phyloP scores from a whole-genome alignment of 1,140 invertebrate genomes.

The Bombus superbus region DNA sequence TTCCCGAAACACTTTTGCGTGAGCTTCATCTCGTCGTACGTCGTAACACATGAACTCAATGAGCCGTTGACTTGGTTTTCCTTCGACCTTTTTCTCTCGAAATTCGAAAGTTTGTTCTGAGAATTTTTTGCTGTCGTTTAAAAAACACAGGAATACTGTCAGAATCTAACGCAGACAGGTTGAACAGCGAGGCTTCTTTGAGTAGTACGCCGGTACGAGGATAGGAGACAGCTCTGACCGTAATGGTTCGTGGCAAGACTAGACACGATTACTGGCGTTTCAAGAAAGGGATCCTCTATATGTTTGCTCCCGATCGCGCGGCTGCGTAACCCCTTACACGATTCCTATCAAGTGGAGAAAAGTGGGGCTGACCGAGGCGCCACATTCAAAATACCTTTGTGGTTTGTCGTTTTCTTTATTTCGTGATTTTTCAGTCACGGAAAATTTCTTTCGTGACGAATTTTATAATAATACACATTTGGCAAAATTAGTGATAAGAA shows the following conservation, averaged over 20 bases:
- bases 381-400: neutral
- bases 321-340: constrained; percentile 7
- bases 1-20: constrained; percentile 81
- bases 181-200: constrained; percentile 21
- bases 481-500: neutral
- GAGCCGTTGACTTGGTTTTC: neutral
- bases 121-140: neutral
- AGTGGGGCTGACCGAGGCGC: neutral
- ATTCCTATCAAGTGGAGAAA: too few species aligned
- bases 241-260: constrained; percentile 43
- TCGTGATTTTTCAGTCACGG: neutral
- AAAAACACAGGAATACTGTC: neutral
- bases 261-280: constrained; percentile 42
- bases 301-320: neutral
- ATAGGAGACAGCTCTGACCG: constrained; percentile 39
- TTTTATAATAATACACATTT: neutral
- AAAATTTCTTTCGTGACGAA: neutral
- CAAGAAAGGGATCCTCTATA: constrained; percentile 43
- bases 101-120: too few species aligned
- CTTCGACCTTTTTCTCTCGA: neutral
- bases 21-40: constrained; percentile 82
- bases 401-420: neutral
- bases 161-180: constrained; percentile 27
- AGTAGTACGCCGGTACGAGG: constrained; percentile 41
- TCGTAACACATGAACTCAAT: constrained; percentile 64